Evolutionary conservation across 2,888 invertebrate genomes (phyloP).

Genomic region (Lumbricus terrestris): DNA sequence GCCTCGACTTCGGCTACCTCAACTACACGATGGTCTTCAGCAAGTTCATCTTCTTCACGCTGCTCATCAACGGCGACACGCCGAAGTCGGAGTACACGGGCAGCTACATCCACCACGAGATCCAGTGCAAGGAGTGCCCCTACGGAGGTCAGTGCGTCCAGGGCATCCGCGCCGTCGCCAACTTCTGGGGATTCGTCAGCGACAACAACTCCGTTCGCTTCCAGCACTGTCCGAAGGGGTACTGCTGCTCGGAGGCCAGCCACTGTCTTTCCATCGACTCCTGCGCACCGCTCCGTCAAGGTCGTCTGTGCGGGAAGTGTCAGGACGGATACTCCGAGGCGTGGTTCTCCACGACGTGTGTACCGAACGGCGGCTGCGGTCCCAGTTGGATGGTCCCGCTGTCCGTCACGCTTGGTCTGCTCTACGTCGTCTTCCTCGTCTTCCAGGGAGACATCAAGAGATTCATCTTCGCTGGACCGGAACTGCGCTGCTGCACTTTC

Average conservation of each 20-base stretch:
- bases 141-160: constrained; percentile 41
- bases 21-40: constrained; percentile 39
- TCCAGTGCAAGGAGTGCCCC: constrained; percentile 39
- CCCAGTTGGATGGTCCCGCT: constrained; percentile 35
- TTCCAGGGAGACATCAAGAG: constrained; percentile 37
- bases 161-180: constrained; percentile 38
- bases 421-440: constrained; percentile 37
- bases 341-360: constrained; percentile 35
- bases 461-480: constrained; percentile 36
- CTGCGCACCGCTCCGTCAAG: constrained; percentile 32
- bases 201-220: constrained; percentile 31
- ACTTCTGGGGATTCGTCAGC: constrained; percentile 41
- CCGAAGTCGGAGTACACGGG: constrained; percentile 38
- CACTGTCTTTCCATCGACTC: constrained; percentile 31
- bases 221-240: constrained; percentile 41
- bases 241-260: constrained; percentile 39
- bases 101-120: constrained; percentile 38
- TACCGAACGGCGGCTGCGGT: constrained; percentile 34
- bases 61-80: constrained; percentile 39
- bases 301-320: constrained; percentile 39
- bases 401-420: constrained; percentile 30
- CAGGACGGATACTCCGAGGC: constrained; percentile 36
- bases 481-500: background rate
- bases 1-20: constrained; percentile 40
- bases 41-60: constrained; percentile 37